Conservation (phyloP, 2,113 vertebrate species). For the Chrysemys picta region DNA sequence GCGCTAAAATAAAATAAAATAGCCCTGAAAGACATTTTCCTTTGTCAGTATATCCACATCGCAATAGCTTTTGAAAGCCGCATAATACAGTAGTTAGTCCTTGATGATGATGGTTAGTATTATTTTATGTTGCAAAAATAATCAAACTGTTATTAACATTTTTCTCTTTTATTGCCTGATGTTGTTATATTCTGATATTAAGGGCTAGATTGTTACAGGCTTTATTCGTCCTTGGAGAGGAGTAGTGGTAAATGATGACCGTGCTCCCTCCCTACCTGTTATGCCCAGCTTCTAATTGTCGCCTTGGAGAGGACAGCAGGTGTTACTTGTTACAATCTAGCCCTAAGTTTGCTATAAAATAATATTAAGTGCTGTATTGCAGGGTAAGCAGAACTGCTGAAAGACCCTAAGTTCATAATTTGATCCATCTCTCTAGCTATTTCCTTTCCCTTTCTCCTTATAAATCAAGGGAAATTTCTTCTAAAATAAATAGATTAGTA, state of each 20-base stretch:
- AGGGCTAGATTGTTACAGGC: neutral
- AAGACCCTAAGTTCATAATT: neutral
- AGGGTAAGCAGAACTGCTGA: neutral
- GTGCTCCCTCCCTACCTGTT: neutral
- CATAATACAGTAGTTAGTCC: too few species aligned
- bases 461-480: neutral
- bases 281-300: neutral
- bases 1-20: neutral
- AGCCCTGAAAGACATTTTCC: neutral
- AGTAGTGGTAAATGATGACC: neutral
- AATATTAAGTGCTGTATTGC: neutral
- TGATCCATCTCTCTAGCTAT: neutral
- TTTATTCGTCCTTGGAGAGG: neutral
- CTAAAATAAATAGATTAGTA: neutral
- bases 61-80: neutral
- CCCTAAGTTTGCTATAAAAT: neutral
- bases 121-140: neutral
- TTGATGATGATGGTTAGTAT: too few species aligned
- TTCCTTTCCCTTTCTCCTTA: neutral
- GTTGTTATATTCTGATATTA: neutral
- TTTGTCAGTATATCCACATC: neutral
- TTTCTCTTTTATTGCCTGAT: neutral
- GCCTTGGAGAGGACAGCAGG: neutral
- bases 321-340: neutral
- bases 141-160: neutral